These are phyloP conservation scores for Lamellibrachia columna DNA, from an alignment of 2,888 invertebrate genomes.

Conservation along the genomic window DNA sequence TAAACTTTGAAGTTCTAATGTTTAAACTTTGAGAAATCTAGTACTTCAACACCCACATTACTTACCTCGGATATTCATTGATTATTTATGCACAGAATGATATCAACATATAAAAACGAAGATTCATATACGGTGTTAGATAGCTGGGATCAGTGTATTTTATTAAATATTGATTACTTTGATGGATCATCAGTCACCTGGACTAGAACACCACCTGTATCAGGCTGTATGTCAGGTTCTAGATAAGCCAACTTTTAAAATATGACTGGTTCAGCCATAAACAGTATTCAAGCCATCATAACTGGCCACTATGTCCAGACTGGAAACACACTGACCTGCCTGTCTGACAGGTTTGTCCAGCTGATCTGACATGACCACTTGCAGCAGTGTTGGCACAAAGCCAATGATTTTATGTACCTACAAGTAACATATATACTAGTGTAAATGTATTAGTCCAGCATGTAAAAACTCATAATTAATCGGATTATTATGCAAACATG, in stretches of 20 bases:
- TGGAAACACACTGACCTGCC: slow-evolving; percentile 73
- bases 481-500: neutral
- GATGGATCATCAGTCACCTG: neutral
- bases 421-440: slow-evolving; percentile 33
- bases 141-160: neutral
- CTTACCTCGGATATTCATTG: no score
- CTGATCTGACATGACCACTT: slow-evolving; percentile 89
- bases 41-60: no score
- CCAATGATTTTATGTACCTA: slow-evolving; percentile 95
- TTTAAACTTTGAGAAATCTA: no score
- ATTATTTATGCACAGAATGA: no score
- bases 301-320: neutral
- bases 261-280: neutral
- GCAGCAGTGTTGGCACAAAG: slow-evolving; percentile 91
- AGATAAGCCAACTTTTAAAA: no score
- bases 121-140: no score
- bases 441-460: neutral
- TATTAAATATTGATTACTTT: neutral
- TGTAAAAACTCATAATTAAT: neutral
- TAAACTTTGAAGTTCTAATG: no score
- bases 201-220: neutral
- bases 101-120: no score
- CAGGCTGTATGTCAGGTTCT: neutral
- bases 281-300: neutral
- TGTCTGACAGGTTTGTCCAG: slow-evolving; percentile 92